phyloP scores from a whole-genome alignment of 2,113 vertebrate genomes.

The Agelaius phoeniceus region DNA sequence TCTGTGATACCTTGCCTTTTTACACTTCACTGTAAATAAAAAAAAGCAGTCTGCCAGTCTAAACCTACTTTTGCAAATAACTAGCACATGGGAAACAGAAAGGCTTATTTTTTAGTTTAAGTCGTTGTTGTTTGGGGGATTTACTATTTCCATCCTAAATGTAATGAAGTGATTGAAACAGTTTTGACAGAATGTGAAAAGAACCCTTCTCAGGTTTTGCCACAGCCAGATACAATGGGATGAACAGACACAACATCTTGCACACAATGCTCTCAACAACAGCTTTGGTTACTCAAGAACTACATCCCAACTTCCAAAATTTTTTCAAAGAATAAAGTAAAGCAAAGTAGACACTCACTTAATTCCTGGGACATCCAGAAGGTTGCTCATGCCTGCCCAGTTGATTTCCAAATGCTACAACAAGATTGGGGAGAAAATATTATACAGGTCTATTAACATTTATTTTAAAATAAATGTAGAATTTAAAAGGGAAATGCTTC shows the following conservation, averaged over 20 bases:
- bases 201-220: neutral
- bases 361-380: slow-evolving; percentile 89
- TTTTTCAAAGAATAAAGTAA: neutral
- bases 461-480: neutral
- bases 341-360: slow-evolving; percentile 74
- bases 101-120: neutral
- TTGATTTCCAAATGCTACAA: slow-evolving; percentile 85
- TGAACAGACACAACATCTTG: neutral
- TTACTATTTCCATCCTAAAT: neutral
- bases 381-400: slow-evolving; percentile 94
- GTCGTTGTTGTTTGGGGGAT: neutral
- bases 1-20: neutral
- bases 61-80: neutral
- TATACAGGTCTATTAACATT: neutral
- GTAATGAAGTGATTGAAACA: neutral
- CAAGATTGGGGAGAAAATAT: neutral
- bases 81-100: neutral
- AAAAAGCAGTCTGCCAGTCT: neutral
- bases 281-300: neutral
- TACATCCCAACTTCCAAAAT: neutral
- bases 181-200: neutral
- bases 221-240: neutral
- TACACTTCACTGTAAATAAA: neutral
- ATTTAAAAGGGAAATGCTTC: neutral
- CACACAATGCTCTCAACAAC: neutral